Evolutionary conservation across 2,113 vertebrate genomes (phyloP).

Genomic region (Grus americana): DNA sequence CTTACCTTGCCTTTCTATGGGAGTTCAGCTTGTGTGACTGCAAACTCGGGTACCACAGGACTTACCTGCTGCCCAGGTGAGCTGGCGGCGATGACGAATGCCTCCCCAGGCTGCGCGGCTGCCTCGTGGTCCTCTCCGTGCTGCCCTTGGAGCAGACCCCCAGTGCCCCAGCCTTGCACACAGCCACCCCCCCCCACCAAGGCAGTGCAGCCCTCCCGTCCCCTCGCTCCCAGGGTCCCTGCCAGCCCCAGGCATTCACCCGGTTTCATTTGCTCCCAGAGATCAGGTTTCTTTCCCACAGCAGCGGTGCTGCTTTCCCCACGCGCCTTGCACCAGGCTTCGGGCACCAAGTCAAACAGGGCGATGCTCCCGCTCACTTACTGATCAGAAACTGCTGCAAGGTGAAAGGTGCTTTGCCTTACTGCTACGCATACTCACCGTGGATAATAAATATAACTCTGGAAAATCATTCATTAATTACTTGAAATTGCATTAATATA

Average conservation of each 20-base stretch:
- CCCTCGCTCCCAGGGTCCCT: not conserved
- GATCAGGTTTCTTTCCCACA: not conserved
- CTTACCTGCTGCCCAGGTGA: not conserved
- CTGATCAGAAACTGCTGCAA: not conserved
- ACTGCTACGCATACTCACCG: not conserved
- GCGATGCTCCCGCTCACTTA: rapidly evolving
- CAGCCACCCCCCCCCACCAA: not conserved
- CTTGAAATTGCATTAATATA: constrained; percentile 7
- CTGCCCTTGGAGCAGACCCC: not conserved
- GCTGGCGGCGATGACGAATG: not conserved
- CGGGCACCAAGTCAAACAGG: rapidly evolving
- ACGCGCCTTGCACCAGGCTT: not conserved
- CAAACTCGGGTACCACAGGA: not conserved
- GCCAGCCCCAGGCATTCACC: not conserved
- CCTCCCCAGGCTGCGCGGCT: not conserved
- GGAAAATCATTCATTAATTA: not conserved
- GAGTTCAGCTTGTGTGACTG: not conserved
- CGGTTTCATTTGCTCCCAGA: not conserved
- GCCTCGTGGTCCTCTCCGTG: not conserved
- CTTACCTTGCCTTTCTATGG: not conserved
- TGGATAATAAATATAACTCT: not conserved
- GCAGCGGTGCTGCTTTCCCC: not conserved
- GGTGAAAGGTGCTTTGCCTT: not conserved
- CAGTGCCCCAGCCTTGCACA: rapidly evolving
- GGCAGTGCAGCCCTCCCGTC: not conserved